These are phyloP conservation scores for Montipora foliosa DNA, from an alignment of 64 coral and sea anemone species.

Conservation along the genomic window DNA sequence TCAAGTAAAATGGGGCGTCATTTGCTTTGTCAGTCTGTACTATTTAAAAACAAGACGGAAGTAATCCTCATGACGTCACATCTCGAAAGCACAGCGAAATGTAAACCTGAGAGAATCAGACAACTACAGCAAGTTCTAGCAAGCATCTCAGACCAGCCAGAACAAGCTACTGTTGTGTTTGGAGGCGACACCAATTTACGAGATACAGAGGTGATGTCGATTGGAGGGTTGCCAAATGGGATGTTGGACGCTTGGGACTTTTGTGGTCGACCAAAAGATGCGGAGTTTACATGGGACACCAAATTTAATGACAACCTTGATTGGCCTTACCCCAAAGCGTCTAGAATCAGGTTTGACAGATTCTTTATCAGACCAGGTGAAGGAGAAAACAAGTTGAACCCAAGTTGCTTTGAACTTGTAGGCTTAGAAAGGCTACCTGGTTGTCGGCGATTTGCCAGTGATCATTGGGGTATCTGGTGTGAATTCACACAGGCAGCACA, in stretches of 20 bases:
- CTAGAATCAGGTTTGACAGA: constrained; percentile 91
- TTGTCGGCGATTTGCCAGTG: constrained; percentile 80
- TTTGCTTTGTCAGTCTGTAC: constrained; percentile 73
- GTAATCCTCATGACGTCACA: constrained; percentile 95
- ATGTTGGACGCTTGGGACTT: constrained; percentile 85
- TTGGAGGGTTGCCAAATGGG: constrained; percentile 71
- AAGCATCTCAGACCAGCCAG: constrained; percentile 65
- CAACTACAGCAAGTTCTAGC: constrained; percentile 73
- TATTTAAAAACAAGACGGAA: constrained; percentile 34
- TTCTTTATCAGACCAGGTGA: constrained; percentile 74
- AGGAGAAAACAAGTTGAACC: constrained; percentile 6
- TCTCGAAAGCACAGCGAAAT: constrained; percentile 76
- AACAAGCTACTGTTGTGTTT: constrained; percentile 72
- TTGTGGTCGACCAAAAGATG: constrained; percentile 65
- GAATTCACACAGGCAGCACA: constrained; percentile 31
- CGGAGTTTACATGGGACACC: constrained; percentile 91
- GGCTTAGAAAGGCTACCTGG: constrained; percentile 74
- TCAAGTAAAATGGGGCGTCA: constrained; percentile 86
- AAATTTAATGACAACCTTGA: constrained; percentile 80
- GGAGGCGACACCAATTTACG: constrained; percentile 96
- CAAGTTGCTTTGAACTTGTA: constrained; percentile 73
- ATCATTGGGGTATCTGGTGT: constrained; percentile 95
- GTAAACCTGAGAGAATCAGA: constrained; percentile 65
- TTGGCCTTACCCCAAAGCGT: constrained; percentile 39
- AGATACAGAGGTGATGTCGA: constrained; percentile 70